Evolutionary conservation across 2,888 invertebrate genomes (phyloP), one percentile per base, ranked within the genome.

Genomic region (Drepana falcataria): DNA sequence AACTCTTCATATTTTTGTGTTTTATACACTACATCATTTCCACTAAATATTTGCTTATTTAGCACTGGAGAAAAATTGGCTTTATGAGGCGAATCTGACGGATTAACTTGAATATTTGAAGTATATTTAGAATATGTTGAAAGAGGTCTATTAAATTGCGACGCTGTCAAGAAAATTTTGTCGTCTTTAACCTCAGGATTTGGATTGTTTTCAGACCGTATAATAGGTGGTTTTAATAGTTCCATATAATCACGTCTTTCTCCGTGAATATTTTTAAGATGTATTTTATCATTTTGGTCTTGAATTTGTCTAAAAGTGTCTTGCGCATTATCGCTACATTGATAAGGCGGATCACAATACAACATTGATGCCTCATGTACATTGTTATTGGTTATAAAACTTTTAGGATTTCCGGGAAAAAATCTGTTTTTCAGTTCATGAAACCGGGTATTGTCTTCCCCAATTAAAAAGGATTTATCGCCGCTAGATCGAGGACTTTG

Each of bases 141-240:
- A 7, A 44, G 3, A 9, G 44, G 44, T 9, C 44, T 44, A 3
- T 44, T 44, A 9, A 44, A 44, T 44, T 44, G 7, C 3, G 44
- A 3, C 6, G 7, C 44, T 9, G 44, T 9, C 9, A 44, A 44
- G 44, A 44, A 44, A 2, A 44, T 6, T 3, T 44, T 44, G 2
- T 44, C 9, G 9, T 44, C 44, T 9, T 44, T 44, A 9, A 44
- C 44, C 9, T 44, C 44, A 9, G 44, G 44, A 9, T 9, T 44
- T 44, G 44, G 9, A 9, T 9, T 44, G 1, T 44, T 44, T 9
- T 44, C 44, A 6, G 44, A 44, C 9, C 44, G 6, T 9, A 44
- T 44, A 49, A 71, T 41, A 44, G 77, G 73, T 51, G 59, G 49
- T 55, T 73, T 76, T 9, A 74, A 57, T 9, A 76, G 64, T 57